Conservation (phyloP, 2,113 vertebrate species). For the Tachuris rubrigastra region DNA sequence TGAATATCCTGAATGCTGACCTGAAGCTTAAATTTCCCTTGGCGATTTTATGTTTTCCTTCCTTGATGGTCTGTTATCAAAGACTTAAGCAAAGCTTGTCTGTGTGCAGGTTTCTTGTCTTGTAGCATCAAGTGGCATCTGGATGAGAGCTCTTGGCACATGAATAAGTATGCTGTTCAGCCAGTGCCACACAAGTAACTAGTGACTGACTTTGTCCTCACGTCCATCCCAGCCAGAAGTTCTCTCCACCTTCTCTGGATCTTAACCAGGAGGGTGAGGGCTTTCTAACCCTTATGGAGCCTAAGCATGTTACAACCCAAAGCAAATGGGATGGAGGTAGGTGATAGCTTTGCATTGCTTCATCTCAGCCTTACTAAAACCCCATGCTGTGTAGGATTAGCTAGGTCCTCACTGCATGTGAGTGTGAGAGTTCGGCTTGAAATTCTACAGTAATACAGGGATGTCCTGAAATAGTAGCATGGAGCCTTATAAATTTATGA, state of each 20-base stretch:
- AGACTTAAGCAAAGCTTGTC: background rate
- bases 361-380: background rate
- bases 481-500: conserved; percentile 11
- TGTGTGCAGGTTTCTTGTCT: background rate
- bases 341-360: background rate
- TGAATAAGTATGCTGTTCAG: background rate
- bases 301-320: background rate
- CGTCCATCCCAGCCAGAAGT: background rate
- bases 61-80: background rate
- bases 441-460: background rate
- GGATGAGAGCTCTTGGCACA: background rate
- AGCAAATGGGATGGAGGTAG: background rate
- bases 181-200: background rate
- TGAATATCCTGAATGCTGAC: conserved; percentile 37
- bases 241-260: fast-evolving
- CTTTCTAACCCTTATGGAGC: background rate
- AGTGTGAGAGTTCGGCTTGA: background rate
- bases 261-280: background rate
- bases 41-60: background rate
- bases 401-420: background rate
- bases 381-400: background rate
- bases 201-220: fast-evolving
- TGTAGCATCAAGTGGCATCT: background rate
- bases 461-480: conserved; percentile 29
- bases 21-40: conserved; percentile 6